Percentiles rank a stretch among this genome's conserved stretches.
These are phyloP conservation scores for Erebia epiphron DNA, from an alignment of 2,888 invertebrate genomes.

Conservation along the genomic window DNA sequence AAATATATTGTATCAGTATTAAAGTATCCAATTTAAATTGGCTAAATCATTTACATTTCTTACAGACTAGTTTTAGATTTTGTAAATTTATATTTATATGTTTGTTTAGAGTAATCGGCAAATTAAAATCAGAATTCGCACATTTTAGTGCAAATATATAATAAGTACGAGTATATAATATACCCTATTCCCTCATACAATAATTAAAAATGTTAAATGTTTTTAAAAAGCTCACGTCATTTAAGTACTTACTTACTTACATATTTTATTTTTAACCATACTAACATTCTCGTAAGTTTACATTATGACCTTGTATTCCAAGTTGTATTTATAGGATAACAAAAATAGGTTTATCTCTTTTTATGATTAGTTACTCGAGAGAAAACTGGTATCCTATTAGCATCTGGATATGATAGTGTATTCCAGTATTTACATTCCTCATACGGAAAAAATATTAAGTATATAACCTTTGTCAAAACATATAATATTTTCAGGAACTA, in stretches of 20 bases:
- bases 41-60: conserved; percentile 3
- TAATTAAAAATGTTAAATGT: not conserved
- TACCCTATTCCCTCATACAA: not conserved
- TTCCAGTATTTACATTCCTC: conserved; percentile 9
- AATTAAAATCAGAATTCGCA: not conserved
- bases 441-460: not conserved
- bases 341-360: too few relatives aligned
- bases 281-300: too few relatives aligned
- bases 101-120: not conserved
- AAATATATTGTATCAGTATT: conserved; percentile 50
- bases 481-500: not conserved
- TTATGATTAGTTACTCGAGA: too few relatives aligned
- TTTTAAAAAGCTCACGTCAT: too few relatives aligned
- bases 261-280: too few relatives aligned
- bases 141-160: conserved; percentile 1
- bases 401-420: too few relatives aligned
- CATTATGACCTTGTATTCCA: too few relatives aligned
- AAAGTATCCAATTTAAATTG: conserved; percentile 35
- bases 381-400: too few relatives aligned
- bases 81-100: not conserved
- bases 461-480: conserved; percentile 1
- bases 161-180: too few relatives aligned
- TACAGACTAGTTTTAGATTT: conserved; percentile 5
- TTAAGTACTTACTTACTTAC: too few relatives aligned
- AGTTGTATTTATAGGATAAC: too few relatives aligned